Evolutionary conservation across 2,113 vertebrate species (phyloP).

Genomic region (Eurypyga helias): DNA sequence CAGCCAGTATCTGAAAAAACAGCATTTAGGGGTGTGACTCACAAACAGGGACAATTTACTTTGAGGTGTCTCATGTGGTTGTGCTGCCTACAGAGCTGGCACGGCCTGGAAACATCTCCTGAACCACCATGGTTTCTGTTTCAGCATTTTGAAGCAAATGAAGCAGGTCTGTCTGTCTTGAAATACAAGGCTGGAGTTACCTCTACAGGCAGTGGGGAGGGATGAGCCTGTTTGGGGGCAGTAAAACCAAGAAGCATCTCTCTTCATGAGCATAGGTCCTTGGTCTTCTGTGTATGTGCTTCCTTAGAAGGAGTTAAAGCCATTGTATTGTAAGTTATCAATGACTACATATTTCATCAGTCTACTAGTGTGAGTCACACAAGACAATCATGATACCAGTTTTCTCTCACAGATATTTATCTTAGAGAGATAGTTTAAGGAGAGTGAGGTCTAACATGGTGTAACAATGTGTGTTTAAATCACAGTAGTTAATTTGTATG

Average conservation of each 20-base stretch:
- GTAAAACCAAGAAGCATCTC: neutral
- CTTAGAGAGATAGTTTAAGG: neutral
- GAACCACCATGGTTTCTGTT: neutral
- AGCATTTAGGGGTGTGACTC: constrained; percentile 16
- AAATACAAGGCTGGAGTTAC: neutral
- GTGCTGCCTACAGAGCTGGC: neutral
- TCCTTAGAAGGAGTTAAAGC: neutral
- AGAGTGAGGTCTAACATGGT: neutral
- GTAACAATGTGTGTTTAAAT: neutral
- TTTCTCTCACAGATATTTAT: neutral
- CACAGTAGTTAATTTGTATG: neutral
- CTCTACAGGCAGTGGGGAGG: neutral
- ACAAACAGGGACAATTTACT: neutral
- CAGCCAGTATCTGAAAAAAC: neutral
- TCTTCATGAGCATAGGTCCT: neutral
- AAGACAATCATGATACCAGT: neutral
- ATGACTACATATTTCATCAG: neutral
- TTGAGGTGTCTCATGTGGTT: neutral
- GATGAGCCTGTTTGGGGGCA: neutral
- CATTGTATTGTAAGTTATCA: neutral
- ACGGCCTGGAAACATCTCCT: neutral
- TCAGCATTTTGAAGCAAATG: neutral
- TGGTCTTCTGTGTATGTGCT: neutral
- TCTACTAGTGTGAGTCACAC: neutral
- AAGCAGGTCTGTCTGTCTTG: neutral